A percentile compares a stretch with the other conserved stretches of the same genome.
Evolutionary conservation across 2,113 vertebrate species (phyloP).

Genomic region (Oncorhynchus nerka): DNA sequence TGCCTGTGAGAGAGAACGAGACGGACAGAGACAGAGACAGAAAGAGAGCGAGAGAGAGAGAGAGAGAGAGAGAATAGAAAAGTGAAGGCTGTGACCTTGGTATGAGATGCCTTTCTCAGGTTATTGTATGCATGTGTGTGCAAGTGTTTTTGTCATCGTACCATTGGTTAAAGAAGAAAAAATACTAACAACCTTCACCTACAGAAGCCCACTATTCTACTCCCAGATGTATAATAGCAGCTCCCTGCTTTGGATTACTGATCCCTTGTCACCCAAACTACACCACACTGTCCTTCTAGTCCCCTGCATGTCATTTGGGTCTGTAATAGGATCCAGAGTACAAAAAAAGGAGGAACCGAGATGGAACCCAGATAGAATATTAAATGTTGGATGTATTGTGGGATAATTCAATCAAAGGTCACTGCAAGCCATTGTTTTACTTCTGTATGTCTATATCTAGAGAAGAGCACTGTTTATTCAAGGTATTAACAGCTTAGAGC

Average conservation of each 20-base stretch:
- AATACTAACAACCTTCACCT: slow-evolving; percentile 48
- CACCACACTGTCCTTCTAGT: background rate
- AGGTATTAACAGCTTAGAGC: background rate
- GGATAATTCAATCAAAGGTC: background rate
- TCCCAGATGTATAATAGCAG: background rate
- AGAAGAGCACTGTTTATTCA: background rate
- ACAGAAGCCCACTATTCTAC: background rate
- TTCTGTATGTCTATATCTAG: background rate
- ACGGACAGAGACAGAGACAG: background rate
- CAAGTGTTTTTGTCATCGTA: background rate
- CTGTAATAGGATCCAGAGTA: background rate
- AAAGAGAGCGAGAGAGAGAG: background rate
- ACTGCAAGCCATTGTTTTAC: background rate
- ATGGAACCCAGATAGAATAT: background rate
- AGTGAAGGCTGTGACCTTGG: background rate
- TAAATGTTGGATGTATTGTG: background rate
- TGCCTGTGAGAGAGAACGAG: slow-evolving; percentile 1
- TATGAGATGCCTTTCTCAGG: background rate
- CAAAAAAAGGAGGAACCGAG: background rate
- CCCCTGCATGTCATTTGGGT: background rate
- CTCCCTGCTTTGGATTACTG: background rate
- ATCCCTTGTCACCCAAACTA: background rate
- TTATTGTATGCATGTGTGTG: background rate
- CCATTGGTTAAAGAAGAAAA: slow-evolving; percentile 12
- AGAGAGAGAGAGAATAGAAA: background rate